These are phyloP conservation scores for Tetragonula carbonaria DNA, from an alignment of 2,888 invertebrate species.

Conservation along the genomic window DNA sequence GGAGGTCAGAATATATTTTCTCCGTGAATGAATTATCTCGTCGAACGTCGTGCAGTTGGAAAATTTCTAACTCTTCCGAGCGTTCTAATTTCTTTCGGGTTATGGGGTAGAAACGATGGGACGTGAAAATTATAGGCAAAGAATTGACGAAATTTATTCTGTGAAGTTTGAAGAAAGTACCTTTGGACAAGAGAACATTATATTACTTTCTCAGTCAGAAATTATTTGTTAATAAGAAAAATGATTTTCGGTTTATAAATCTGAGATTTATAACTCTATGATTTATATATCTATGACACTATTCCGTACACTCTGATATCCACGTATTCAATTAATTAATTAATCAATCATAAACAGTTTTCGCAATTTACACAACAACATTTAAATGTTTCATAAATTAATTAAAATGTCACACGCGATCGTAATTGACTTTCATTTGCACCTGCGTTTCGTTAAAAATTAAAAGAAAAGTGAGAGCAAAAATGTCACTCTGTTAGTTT, in stretches of 20 bases:
- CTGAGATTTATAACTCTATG: too few species aligned
- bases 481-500: neutral
- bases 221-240: neutral
- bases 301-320: neutral
- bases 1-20: neutral
- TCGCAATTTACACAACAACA: neutral
- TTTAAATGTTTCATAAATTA: neutral
- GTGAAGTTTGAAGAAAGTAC: neutral
- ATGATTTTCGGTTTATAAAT: neutral
- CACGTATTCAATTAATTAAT: neutral
- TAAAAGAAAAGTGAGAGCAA: neutral
- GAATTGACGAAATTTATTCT: too few species aligned
- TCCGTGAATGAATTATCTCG: neutral
- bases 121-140: neutral
- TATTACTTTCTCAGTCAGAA: too few species aligned
- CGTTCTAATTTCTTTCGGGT: neutral
- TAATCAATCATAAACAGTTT: neutral
- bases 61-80: neutral
- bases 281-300: too few species aligned
- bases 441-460: neutral
- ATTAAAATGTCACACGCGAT: neutral
- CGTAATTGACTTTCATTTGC: neutral
- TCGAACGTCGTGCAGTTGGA: neutral
- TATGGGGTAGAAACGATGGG: neutral
- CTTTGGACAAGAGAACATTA: too few species aligned